Conservation (phyloP, 2,113 vertebrate species). For the Chlorodrepanis virens region DNA sequence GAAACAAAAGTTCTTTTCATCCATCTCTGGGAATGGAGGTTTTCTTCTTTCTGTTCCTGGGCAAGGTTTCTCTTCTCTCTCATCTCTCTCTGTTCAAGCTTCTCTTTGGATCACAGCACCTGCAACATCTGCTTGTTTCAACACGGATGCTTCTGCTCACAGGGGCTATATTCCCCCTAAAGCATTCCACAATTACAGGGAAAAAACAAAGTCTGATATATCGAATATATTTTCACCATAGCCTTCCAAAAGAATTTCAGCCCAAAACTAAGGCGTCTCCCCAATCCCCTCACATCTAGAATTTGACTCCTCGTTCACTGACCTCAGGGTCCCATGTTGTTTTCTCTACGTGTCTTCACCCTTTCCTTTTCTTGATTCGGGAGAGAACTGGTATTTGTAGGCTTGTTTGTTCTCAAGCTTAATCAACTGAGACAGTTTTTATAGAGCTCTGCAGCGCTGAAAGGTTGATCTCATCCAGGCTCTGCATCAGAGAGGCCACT, state of each 20-base stretch:
- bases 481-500: not conserved
- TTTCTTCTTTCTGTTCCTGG: not conserved
- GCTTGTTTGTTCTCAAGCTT: not conserved
- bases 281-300: not conserved
- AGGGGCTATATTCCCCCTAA: accelerated
- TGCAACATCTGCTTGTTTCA: not conserved
- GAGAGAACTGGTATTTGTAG: not conserved
- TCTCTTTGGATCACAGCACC: not conserved
- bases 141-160: not conserved
- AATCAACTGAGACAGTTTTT: not conserved
- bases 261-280: not conserved
- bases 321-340: not conserved
- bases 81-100: not conserved
- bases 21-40: not conserved
- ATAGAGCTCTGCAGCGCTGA: no score
- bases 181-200: no score
- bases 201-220: not conserved
- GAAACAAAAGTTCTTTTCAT: not conserved
- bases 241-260: not conserved
- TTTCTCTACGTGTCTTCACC: not conserved
- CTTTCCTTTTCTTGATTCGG: not conserved
- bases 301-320: not conserved
- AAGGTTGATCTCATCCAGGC: not conserved
- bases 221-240: not conserved
- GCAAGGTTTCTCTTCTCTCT: not conserved